Base-by-base conservation (phyloP, 2,888 invertebrate species). In the Copidosoma aretas region DNA sequence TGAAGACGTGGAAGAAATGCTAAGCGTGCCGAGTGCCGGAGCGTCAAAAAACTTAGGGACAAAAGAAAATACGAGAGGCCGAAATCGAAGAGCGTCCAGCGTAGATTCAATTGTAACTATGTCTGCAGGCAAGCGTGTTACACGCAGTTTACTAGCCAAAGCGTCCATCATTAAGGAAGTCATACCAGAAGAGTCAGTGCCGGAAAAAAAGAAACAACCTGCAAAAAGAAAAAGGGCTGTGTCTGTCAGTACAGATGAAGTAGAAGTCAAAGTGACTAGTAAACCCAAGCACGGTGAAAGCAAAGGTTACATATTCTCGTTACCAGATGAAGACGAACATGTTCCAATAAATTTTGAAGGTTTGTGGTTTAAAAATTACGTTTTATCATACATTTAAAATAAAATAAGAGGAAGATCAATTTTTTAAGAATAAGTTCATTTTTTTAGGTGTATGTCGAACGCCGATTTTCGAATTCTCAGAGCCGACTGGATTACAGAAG, bases 391-490 rank as follows among this genome's bases (percentile, higher is more conserved):
- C 22, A n/a, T n/a, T 12, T n/a, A 19, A 5, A 19, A 5, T 19
- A 52, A 5, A 52, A 10, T 14, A 17, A 51, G 5, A 8, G 22
- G 22, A 19, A 52, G 5, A 12, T 52, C n/a, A 52, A 19, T 52
- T 58, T 39, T 21, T 57, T 4, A 46, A n/a, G 51, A 17, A 14
- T 56, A 49, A 61, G 54, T 64, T 63, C 56, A n/a, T n/a, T 58
- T 0, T 70, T 71, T 70, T 71, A 81, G 81, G 65, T 22, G 69
- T 73, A 17, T 73, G 73, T 60, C 69, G 76, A 65, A 75, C 77
- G 49, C 77, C 79, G 25, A 73, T 75, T 24, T 80, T 74, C 49
- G 74, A 79, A 22, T 81, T 81, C 71, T 81, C 82, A 62, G 76
- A 80, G 10, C 81, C 81, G 4, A 75, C 78, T 24, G 77, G 75